Evolutionary conservation across 37 sponge, comb jelly and placozoan species (phyloP), one percentile per base, ranked within the genome.

Genomic region (Tethya wilhelma): DNA sequence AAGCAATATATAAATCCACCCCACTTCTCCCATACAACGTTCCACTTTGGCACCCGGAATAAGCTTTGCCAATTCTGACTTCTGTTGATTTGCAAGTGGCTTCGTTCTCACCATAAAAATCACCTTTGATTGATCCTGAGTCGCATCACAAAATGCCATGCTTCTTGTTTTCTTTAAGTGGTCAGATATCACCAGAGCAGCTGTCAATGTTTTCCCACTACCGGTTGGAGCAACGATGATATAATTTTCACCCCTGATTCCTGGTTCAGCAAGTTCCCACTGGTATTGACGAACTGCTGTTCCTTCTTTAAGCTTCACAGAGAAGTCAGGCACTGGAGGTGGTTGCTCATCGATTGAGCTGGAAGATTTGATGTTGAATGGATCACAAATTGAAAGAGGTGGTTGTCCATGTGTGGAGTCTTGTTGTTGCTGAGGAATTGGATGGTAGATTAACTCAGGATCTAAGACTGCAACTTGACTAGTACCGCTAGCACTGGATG

Each of bases 11-110:
- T 14, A 39, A 11, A 28, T 38, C 56, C 34, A 53, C 8, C 29
- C 33, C 9, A 29, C 56, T 4, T 78, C 91, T 46, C 91, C 91
- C n/a, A 64, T 73, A 23, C 74, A 36, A 19, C 38, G 25, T 3
- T 45, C 68, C 7, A 78, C 73, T 32, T 67, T 71, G 25, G 69
- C 46, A 19, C 56, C 79, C n/a, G 59, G 75, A 41, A 86, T 55
- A 44, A 46, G 44, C 20, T 41, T 31, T 60, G 65, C 12, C 0
- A 91, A 14, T 62, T 72, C 73, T 30, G 55, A 56, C 53, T 74
- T 78, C 62, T 91, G 92, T 57, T 91, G 92, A 17, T 83, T 64
- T 23, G 88, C 88, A 7, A 91, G 84, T 38, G 83, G 92, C n/a
- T 43, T 71, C 20, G 86, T 91, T 22, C 33, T 74, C 20, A 87